Base-by-base conservation (phyloP, 2,113 vertebrate genomes). In the Egretta garzetta region DNA sequence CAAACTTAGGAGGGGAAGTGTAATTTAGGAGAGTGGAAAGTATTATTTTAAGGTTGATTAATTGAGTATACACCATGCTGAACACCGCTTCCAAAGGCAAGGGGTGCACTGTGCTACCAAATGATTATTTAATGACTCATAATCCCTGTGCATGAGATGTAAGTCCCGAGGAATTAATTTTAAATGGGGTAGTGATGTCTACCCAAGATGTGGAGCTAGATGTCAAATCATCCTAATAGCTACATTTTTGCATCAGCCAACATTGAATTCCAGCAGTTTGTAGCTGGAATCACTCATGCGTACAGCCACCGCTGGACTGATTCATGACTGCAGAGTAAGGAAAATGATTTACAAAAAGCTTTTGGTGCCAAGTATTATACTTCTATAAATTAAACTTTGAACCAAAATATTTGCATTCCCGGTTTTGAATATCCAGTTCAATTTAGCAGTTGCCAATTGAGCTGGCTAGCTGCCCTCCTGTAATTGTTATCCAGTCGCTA, bases 91-190 rank as follows among this genome's bases (percentile, higher is more conserved):
- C 62, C 62, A 92, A 53, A 93, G 30, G 56, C 50, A 84, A 94
- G 68, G 58, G 37, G 53, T 52, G n/a, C 82, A 47, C 60, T 14
- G 33, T 81, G 86, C 59, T 95, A 92, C 80, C 77, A 92, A 95
- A 95, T 90, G 50, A 94, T 94, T 96, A 91, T 89, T 94, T 95
- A 95, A 95, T 95, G 92, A 93, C 83, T 95, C 74, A 82, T 86
- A 97, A 96, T 93, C 80, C 84, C 91, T 77, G 50, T 47, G 66
- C 71, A 49, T 74, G 86, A 92, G 88, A 90, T 94, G 77, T 85
- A 96, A 89, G 67, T 95, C 50, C 67, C 82, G 88, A 95, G 62
- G 84, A 95, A 94, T 90, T 89, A 80, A 37, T 80, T 95, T 92
- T 92, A 95, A 95, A 93, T 88, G 67, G 32, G 27, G 59, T 77